A percentile compares a stretch with the other conserved stretches of the same genome.
phyloP scores from a whole-genome alignment of 2,113 vertebrate genomes.

The Tachysurus fulvidraco region DNA sequence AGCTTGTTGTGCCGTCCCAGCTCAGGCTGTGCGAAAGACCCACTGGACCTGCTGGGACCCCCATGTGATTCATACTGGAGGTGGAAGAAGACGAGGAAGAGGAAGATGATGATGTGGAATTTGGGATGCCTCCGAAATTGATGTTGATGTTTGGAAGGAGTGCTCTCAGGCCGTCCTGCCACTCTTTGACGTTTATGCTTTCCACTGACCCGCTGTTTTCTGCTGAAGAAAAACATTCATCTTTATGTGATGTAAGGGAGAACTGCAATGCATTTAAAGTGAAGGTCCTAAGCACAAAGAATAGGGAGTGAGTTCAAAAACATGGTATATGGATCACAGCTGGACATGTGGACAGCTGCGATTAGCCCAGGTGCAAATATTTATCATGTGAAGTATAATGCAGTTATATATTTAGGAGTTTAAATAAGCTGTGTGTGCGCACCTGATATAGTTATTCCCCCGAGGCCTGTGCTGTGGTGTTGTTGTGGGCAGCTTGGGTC shows the following conservation, averaged over 20 bases:
- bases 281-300: not conserved
- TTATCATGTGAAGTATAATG: not conserved
- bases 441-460: conserved; percentile 99
- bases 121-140: conserved; percentile 98
- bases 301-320: conserved; percentile 15
- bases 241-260: not conserved
- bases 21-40: conserved; percentile 92
- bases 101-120: conserved; percentile 82
- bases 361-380: conserved; percentile 22
- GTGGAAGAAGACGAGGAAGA: conserved; percentile 86
- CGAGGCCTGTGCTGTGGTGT: conserved; percentile 93
- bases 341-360: conserved; percentile 22
- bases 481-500: conserved; percentile 94
- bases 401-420: not conserved
- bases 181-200: conserved; percentile 99
- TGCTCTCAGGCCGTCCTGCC: conserved; percentile 98
- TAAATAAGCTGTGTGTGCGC: conserved; percentile 51
- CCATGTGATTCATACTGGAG: conserved; percentile 97
- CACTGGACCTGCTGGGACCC: conserved; percentile 83
- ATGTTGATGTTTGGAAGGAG: conserved; percentile 99
- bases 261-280: not conserved
- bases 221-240: conserved; percentile 73
- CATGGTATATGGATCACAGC: conserved; percentile 29
- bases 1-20: conserved; percentile 96
- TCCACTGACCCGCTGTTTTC: conserved; percentile 98